phyloP scores from a whole-genome alignment of 2,797 vertebrate genomes.

The Rhincodon typus region DNA sequence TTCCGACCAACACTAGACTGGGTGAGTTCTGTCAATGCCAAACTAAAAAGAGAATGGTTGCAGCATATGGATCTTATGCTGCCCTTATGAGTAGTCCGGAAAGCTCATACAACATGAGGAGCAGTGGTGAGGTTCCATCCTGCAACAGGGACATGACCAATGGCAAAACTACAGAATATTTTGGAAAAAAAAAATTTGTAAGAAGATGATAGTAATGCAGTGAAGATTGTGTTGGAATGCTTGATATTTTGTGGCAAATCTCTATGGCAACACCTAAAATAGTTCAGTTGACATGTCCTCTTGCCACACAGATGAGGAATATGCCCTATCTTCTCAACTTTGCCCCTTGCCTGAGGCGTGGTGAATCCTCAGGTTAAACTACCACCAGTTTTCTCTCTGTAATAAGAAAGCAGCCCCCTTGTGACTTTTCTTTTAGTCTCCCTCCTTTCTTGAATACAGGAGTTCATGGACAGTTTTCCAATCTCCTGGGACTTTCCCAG shows the following conservation, averaged over 20 bases:
- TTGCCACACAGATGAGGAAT: not conserved
- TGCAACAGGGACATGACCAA: not conserved
- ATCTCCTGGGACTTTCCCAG: not conserved
- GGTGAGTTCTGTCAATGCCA: too few species aligned
- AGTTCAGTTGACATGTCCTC: not conserved
- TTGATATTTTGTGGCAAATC: not conserved
- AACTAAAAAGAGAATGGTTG: too few species aligned
- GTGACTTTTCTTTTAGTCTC: not conserved
- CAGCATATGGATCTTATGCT: too few species aligned
- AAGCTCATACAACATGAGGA: too few species aligned
- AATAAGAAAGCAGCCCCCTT: not conserved
- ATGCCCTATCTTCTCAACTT: too few species aligned
- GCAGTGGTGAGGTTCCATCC: too few species aligned
- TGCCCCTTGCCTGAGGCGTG: too few species aligned
- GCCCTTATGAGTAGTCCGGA: too few species aligned
- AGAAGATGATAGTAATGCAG: not conserved
- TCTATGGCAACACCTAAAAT: not conserved
- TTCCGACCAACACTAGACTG: too few species aligned
- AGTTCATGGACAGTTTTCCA: not conserved
- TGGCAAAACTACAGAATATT: not conserved
- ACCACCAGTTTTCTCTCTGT: too few species aligned
- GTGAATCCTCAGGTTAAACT: too few species aligned
- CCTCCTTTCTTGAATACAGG: not conserved
- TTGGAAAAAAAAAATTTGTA: too few species aligned
- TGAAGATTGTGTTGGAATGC: not conserved